These are phyloP conservation scores for Bufotes viridis DNA, from an alignment of 2,797 vertebrate genomes.

Conservation along the genomic window DNA sequence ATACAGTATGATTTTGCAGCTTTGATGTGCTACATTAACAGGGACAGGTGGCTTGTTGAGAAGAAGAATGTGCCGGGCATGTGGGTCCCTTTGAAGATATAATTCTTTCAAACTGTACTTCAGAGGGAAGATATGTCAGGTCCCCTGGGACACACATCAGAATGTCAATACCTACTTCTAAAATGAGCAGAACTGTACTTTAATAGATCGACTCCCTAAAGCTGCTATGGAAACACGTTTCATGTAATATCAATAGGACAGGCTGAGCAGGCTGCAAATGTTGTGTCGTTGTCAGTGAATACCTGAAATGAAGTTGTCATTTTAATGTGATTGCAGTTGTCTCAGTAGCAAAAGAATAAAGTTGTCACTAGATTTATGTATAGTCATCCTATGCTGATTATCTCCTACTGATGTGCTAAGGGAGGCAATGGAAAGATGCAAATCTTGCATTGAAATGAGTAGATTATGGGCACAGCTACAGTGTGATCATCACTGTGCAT, in stretches of 20 bases:
- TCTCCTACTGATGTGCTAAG: background rate
- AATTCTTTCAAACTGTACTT: conserved; percentile 46
- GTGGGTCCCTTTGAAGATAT: conserved; percentile 47
- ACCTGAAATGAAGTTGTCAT: background rate
- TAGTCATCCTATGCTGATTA: background rate
- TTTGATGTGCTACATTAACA: conserved; percentile 51
- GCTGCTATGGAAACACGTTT: background rate
- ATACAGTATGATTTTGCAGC: conserved; percentile 57
- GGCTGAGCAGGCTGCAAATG: background rate
- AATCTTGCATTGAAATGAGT: background rate
- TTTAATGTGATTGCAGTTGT: background rate
- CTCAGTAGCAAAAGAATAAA: background rate
- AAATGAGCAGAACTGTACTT: background rate
- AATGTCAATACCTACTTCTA: conserved; percentile 7
- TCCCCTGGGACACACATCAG: conserved; percentile 1
- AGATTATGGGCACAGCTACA: background rate
- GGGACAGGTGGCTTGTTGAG: conserved; percentile 50
- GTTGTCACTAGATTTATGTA: background rate
- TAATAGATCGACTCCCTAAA: background rate
- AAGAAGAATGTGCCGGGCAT: conserved; percentile 24
- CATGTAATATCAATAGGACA: background rate
- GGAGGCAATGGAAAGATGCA: background rate
- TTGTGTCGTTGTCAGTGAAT: background rate
- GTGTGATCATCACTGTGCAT: background rate
- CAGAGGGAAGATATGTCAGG: conserved; percentile 20